These are phyloP conservation scores for Anguilla megastoma DNA, from an alignment of 2,797 vertebrate genomes.

Conservation along the genomic window DNA sequence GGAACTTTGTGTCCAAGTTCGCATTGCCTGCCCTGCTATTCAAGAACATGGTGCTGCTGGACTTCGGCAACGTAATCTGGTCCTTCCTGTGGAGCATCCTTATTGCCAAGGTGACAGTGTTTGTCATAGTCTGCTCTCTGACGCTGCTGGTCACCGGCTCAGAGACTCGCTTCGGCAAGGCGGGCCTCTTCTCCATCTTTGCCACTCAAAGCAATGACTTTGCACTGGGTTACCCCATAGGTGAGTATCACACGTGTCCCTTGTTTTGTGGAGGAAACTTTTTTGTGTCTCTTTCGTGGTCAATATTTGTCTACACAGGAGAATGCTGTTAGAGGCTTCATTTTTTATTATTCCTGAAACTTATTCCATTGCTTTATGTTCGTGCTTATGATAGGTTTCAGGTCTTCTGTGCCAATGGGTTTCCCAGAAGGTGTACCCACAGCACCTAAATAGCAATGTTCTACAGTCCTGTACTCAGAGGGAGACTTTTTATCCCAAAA, in stretches of 20 bases:
- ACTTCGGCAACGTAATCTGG: constrained; percentile 93
- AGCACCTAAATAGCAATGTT: background rate
- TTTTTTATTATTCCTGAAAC: background rate
- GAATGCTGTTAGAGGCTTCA: background rate
- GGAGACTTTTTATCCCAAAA: too few relatives aligned
- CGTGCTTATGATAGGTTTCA: background rate
- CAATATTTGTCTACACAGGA: background rate
- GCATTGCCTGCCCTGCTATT: constrained; percentile 93
- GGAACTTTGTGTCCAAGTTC: constrained; percentile 96
- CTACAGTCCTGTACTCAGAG: too few relatives aligned
- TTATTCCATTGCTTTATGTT: background rate
- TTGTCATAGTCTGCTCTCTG: constrained; percentile 83
- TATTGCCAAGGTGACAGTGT: constrained; percentile 90
- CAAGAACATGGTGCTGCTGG: constrained; percentile 96
- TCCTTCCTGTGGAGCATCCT: constrained; percentile 92
- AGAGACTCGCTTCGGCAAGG: constrained; percentile 86
- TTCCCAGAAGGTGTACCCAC: background rate
- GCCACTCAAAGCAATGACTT: constrained; percentile 99
- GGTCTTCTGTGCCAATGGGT: background rate
- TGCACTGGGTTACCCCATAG: constrained; percentile 95
- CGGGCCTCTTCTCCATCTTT: constrained; percentile 95
- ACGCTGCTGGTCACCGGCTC: constrained; percentile 86
- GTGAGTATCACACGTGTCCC: constrained; percentile 67
- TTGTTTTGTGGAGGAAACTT: background rate
- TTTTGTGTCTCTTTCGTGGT: too few relatives aligned